Evolutionary conservation across 2,113 vertebrate species (phyloP).

Genomic region (Phyllostomus hastatus): DNA sequence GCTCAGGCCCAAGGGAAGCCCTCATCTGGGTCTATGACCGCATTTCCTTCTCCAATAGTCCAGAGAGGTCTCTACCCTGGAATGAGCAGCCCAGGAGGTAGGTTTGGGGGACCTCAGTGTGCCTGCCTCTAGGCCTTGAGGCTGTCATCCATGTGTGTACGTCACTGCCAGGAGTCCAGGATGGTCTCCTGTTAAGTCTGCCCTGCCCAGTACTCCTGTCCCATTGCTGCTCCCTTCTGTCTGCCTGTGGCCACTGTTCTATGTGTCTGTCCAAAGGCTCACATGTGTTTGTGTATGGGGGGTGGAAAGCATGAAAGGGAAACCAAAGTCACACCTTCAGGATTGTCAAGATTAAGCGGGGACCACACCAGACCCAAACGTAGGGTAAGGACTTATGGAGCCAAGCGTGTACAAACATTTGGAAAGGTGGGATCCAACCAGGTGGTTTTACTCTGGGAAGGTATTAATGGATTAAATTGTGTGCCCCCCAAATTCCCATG

Average conservation of each 20-base stretch:
- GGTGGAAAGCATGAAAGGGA: background rate
- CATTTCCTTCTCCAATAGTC: slow-evolving; percentile 81
- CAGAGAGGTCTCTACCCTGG: slow-evolving; percentile 77
- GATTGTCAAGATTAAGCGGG: background rate
- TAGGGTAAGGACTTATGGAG: background rate
- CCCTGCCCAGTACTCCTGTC: background rate
- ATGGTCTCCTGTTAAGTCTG: background rate
- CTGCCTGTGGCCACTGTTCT: slow-evolving; percentile 27
- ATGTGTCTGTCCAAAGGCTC: slow-evolving; percentile 6
- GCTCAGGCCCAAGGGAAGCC: background rate
- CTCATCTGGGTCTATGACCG: slow-evolving; percentile 57
- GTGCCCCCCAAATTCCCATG: background rate
- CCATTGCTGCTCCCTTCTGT: background rate
- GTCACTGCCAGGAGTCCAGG: background rate
- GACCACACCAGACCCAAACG: no score
- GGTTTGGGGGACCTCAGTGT: slow-evolving; percentile 67
- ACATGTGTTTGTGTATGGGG: background rate
- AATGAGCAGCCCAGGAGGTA: slow-evolving; percentile 77
- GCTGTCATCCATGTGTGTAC: slow-evolving; percentile 25
- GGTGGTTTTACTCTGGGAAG: background rate
- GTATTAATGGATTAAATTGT: background rate
- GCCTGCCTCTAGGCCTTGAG: background rate
- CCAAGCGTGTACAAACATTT: background rate
- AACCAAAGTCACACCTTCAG: background rate
- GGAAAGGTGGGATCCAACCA: accelerated